phyloP scores from a whole-genome alignment of 1,140 invertebrate genomes.

The Physella acuta region DNA sequence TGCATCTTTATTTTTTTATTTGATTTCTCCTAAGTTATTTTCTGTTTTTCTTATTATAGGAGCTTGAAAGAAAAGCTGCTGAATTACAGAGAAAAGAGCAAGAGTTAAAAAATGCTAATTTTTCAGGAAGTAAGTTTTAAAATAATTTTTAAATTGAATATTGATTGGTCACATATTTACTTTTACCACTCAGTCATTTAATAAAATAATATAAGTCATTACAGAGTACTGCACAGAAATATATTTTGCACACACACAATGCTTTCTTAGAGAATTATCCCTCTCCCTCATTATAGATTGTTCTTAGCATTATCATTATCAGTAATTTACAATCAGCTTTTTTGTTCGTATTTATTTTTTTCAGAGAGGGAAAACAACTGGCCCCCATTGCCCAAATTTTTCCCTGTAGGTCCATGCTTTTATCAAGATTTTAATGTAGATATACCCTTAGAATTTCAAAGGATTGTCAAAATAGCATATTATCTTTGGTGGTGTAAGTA shows the following conservation, averaged over 20 bases:
- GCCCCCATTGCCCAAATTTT: constrained; percentile 92
- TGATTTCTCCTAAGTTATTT: too few relatives aligned
- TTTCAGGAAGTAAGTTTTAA: constrained; percentile 66
- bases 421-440: constrained; percentile 99
- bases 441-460: constrained; percentile 96
- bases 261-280: too few relatives aligned
- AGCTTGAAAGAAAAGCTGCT: constrained; percentile 84
- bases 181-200: too few relatives aligned
- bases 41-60: constrained; percentile 54
- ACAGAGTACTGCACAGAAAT: too few relatives aligned
- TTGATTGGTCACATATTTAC: too few relatives aligned
- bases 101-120: constrained; percentile 66
- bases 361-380: constrained; percentile 89
- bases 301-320: not conserved
- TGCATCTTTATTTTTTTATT: too few relatives aligned
- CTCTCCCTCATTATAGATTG: not conserved
- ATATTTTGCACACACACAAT: too few relatives aligned
- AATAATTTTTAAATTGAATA: too few relatives aligned
- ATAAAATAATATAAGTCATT: too few relatives aligned
- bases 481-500: constrained; percentile 96
- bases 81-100: constrained; percentile 68
- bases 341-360: constrained; percentile 15
- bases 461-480: constrained; percentile 89
- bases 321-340: not conserved
- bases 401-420: constrained; percentile 92